Evolutionary conservation across 2,797 vertebrate species (phyloP).

Genomic region (Darevskia mixta): DNA sequence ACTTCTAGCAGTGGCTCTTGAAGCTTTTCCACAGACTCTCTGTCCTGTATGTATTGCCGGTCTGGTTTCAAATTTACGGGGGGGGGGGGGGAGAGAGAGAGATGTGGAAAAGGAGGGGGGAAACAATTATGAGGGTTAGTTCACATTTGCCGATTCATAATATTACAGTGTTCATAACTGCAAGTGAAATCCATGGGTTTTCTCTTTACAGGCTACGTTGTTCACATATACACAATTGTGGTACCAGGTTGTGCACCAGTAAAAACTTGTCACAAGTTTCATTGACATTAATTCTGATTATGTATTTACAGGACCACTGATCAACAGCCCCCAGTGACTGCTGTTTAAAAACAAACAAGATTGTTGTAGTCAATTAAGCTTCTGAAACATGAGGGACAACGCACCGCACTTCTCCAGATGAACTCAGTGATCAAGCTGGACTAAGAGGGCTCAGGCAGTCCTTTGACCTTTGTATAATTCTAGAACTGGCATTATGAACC

Average conservation of each 20-base stretch:
- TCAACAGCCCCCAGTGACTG: background rate
- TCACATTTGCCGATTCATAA: background rate
- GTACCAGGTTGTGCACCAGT: background rate
- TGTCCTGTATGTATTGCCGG: slow-evolving; percentile 92
- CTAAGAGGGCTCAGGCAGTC: too few species aligned
- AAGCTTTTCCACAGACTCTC: slow-evolving; percentile 90
- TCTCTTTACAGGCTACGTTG: background rate
- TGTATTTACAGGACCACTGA: background rate
- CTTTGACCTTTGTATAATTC: background rate
- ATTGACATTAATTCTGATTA: background rate
- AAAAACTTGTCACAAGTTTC: background rate
- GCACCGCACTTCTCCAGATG: too few species aligned
- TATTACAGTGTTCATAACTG: background rate
- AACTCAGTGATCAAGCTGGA: too few species aligned
- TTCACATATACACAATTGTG: background rate
- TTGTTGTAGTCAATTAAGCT: too few species aligned
- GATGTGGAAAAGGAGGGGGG: slow-evolving; percentile 11
- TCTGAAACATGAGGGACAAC: too few species aligned
- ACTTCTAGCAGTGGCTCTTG: slow-evolving; percentile 93
- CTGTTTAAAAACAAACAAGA: background rate
- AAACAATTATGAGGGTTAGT: background rate
- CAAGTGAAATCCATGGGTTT: background rate
- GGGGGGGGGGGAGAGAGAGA: slow-evolving; percentile 43
- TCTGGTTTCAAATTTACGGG: slow-evolving; percentile 79
- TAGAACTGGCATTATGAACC: background rate